These are phyloP conservation scores for Crocallis elinguaria DNA, from an alignment of 2,888 invertebrate genomes.

Conservation along the genomic window DNA sequence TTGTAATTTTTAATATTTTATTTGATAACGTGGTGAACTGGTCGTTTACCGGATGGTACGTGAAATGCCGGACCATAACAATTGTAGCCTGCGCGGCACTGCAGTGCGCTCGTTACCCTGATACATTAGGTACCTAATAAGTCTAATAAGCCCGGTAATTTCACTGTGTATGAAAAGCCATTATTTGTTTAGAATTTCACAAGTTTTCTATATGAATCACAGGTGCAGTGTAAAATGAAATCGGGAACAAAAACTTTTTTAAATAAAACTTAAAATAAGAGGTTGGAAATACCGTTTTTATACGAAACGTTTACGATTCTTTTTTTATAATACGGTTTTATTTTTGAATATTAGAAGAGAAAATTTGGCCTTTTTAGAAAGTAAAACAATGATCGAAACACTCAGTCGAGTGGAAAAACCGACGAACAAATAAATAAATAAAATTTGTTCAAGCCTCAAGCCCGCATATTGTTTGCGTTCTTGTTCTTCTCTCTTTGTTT, in stretches of 20 bases:
- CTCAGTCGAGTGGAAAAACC: conserved; percentile 1
- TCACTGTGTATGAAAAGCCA: too few relatives aligned
- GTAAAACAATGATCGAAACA: conserved; percentile 8
- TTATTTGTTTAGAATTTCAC: too few relatives aligned
- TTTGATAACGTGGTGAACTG: too few relatives aligned
- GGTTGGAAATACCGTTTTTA: neutral
- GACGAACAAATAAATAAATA: conserved; percentile 11
- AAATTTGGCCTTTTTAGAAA: conserved; percentile 7
- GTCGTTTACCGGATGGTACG: too few relatives aligned
- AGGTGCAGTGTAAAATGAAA: conserved; percentile 1
- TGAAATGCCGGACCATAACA: too few relatives aligned
- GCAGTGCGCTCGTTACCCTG: too few relatives aligned
- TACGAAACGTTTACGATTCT: too few relatives aligned
- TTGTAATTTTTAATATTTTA: too few relatives aligned
- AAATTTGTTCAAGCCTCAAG: conserved; percentile 6
- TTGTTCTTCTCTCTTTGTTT: conserved; percentile 12
- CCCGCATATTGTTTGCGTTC: conserved; percentile 5
- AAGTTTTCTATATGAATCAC: too few relatives aligned
- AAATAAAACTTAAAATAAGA: conserved; percentile 7
- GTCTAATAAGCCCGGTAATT: too few relatives aligned
- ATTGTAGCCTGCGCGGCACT: too few relatives aligned
- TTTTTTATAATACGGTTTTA: conserved; percentile 7
- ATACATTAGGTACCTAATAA: too few relatives aligned
- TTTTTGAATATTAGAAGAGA: conserved; percentile 7
- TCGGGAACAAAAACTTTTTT: conserved; percentile 1